phyloP scores from a whole-genome alignment of 2,797 vertebrate genomes.

The Gastrophryne carolinensis region DNA sequence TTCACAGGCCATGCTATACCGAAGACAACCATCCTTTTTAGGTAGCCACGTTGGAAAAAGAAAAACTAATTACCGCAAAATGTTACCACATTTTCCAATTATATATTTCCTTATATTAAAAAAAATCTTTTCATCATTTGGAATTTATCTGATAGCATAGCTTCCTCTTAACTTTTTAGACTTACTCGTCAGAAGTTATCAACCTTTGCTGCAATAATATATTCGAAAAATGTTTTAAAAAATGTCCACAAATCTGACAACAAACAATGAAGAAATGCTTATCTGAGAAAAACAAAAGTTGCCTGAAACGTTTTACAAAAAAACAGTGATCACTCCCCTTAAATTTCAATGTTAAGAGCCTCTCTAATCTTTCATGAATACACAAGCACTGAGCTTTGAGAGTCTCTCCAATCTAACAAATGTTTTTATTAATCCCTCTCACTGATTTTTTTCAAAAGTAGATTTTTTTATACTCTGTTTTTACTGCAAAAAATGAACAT shows the following conservation, averaged over 20 bases:
- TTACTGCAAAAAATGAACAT: no score
- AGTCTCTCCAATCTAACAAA: no score
- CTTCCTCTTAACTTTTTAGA: not conserved
- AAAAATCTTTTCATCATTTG: constrained; percentile 36
- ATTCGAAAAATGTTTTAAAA: not conserved
- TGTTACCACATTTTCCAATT: constrained; percentile 52
- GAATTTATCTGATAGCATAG: not conserved
- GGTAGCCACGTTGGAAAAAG: constrained; percentile 48
- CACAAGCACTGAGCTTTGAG: no score
- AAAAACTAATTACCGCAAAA: constrained; percentile 55
- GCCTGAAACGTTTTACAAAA: no score
- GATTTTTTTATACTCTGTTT: no score
- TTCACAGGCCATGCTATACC: constrained; percentile 52
- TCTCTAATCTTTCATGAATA: no score
- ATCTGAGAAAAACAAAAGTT: not conserved
- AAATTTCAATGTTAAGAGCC: no score
- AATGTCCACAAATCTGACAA: not conserved
- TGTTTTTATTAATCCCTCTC: no score
- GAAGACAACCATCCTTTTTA: constrained; percentile 58
- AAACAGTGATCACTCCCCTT: no score
- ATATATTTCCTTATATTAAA: constrained; percentile 19
- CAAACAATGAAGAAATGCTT: not conserved
- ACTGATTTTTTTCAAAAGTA: no score
- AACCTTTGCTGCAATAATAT: not conserved
- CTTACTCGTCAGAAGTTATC: not conserved